These are phyloP conservation scores for Salvelinus fontinalis DNA, from an alignment of 2,113 vertebrate genomes.

Conservation along the genomic window DNA sequence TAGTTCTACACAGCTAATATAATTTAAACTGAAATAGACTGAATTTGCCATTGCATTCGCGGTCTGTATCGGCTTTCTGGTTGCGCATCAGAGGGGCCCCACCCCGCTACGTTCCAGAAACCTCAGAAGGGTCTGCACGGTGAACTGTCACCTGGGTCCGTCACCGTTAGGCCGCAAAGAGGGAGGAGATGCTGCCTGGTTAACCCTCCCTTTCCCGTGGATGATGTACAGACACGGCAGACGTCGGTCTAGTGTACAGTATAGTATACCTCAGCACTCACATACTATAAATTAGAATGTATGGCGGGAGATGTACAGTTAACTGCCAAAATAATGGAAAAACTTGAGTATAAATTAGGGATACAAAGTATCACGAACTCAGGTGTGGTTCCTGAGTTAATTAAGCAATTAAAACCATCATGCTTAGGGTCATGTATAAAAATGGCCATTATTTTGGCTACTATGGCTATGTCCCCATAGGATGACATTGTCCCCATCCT, in stretches of 20 bases:
- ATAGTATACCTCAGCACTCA: neutral
- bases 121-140: slow-evolving; percentile 50
- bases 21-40: slow-evolving; percentile 46
- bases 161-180: slow-evolving; percentile 54
- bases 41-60: slow-evolving; percentile 37
- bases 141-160: slow-evolving; percentile 68
- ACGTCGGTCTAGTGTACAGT: neutral
- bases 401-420: too few species aligned
- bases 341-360: too few species aligned
- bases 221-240: too few species aligned
- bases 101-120: slow-evolving; percentile 62
- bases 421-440: too few species aligned
- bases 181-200: slow-evolving; percentile 48
- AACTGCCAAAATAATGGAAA: too few species aligned
- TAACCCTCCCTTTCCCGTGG: slow-evolving; percentile 59
- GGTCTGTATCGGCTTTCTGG: slow-evolving; percentile 28
- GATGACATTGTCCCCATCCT: too few species aligned
- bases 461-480: too few species aligned
- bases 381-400: too few species aligned
- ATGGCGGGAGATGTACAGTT: too few species aligned
- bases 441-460: too few species aligned
- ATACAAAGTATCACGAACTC: too few species aligned
- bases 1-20: slow-evolving; percentile 15
- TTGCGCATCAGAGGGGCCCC: slow-evolving; percentile 69
- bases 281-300: too few species aligned